These are phyloP conservation scores for Limnephilus marmoratus DNA, from an alignment of 2,888 invertebrate species.

Conservation along the genomic window DNA sequence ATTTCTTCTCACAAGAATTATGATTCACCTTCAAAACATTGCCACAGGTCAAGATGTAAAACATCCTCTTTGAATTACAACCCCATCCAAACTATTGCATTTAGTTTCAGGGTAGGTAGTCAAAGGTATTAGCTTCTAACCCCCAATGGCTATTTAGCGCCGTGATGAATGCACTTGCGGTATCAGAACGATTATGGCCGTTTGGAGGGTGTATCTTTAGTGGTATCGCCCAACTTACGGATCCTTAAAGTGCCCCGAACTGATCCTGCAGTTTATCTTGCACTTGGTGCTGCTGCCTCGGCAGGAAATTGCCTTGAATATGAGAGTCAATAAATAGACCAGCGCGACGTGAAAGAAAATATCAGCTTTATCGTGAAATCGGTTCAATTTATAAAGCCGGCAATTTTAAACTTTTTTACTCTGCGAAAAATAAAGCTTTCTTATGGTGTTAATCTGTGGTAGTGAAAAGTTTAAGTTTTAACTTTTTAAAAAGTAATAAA, in stretches of 20 bases:
- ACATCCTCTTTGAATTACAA: not conserved
- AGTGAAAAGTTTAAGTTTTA: not conserved
- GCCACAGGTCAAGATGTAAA: not conserved
- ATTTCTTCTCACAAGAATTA: not conserved
- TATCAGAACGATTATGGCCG: not conserved
- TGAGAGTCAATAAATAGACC: not conserved
- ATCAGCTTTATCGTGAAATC: not conserved
- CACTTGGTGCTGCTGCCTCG: conserved; percentile 28
- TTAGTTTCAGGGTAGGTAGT: not conserved
- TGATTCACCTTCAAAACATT: not conserved
- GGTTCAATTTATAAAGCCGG: not conserved
- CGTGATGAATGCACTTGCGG: conserved; percentile 3
- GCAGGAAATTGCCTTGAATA: not conserved
- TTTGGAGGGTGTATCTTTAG: not conserved
- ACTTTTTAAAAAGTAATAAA: not conserved
- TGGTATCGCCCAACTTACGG: not conserved
- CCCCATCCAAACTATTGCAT: not conserved
- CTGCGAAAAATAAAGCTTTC: not conserved
- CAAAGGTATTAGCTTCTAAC: not conserved
- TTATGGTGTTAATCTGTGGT: not conserved
- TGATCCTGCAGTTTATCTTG: conserved; percentile 46
- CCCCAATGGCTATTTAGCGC: not conserved
- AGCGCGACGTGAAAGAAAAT: not conserved
- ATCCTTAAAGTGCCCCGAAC: not conserved
- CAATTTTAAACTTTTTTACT: not conserved